phyloP scores from a whole-genome alignment of 2,888 invertebrate genomes.

The Trachelus iudaicus region DNA sequence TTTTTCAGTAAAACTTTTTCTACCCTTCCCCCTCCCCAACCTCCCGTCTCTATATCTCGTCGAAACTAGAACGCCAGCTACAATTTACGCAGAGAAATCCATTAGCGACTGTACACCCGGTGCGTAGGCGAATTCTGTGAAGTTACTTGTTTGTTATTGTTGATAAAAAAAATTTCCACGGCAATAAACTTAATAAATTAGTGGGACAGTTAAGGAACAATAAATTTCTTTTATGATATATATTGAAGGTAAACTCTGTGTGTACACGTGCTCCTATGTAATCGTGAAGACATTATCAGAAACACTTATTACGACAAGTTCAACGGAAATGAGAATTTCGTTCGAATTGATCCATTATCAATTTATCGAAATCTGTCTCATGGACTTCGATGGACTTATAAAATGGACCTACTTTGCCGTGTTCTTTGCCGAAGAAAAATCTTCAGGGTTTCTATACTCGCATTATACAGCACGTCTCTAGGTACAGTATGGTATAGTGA shows the following conservation, averaged over 20 bases:
- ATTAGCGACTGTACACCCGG: background rate
- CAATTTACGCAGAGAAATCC: background rate
- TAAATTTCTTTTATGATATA: background rate
- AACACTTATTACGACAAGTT: conserved; percentile 16
- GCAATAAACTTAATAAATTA: background rate
- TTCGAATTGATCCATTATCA: conserved; percentile 8
- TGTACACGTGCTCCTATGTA: too few relatives aligned
- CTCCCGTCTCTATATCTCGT: background rate
- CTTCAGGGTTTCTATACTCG: background rate
- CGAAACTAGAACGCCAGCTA: background rate
- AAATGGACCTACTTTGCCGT: too few relatives aligned
- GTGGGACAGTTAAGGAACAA: background rate
- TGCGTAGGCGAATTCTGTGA: background rate
- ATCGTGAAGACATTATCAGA: conserved; percentile 19
- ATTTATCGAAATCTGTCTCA: too few relatives aligned
- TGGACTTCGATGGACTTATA: too few relatives aligned
- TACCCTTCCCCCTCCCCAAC: background rate
- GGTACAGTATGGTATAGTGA: background rate
- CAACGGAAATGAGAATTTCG: conserved; percentile 20
- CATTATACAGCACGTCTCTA: background rate
- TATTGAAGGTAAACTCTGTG: too few relatives aligned
- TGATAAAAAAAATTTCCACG: background rate
- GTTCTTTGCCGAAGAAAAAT: background rate
- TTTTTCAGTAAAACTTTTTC: background rate
- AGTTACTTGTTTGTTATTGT: background rate